Percentiles rank a stretch among this genome's conserved stretches.
phyloP scores from a whole-genome alignment of 23 tunicate species.

The Pegea sp. region DNA sequence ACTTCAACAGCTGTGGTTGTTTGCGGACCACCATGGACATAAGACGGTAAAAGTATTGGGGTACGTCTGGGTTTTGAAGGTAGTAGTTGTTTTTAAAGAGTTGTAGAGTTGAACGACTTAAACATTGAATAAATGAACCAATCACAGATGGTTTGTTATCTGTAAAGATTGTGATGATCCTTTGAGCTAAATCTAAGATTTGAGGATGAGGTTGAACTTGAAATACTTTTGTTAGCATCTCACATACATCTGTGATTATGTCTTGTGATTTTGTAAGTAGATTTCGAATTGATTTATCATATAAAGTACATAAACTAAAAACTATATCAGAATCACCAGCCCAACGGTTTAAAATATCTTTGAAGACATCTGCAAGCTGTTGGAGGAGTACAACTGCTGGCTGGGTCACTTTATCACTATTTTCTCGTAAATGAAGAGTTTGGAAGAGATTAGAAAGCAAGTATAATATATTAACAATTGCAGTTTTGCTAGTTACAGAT shows the following conservation, averaged over 20 bases:
- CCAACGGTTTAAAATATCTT: conserved; percentile 45
- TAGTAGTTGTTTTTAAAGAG: conserved; percentile 14
- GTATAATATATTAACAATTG: conserved; percentile 46
- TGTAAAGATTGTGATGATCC: conserved; percentile 37
- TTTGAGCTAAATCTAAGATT: conserved; percentile 57
- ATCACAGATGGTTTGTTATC: conserved; percentile 7
- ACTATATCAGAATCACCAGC: conserved; percentile 20
- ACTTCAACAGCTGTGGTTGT: conserved; percentile 6
- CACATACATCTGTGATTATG: conserved; percentile 24
- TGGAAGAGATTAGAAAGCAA: conserved; percentile 48
- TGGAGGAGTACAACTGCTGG: conserved; percentile 30
- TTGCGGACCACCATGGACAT: conserved; percentile 17
- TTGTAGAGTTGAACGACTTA: conserved; percentile 7
- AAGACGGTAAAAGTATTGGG: conserved; percentile 36
- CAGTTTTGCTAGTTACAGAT: conserved; percentile 48
- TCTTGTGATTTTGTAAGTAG: conserved; percentile 25
- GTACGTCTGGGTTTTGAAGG: conserved; percentile 40
- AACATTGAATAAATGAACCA: conserved; percentile 5
- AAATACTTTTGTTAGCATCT: conserved; percentile 36
- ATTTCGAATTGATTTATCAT: conserved; percentile 69
- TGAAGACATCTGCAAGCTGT: conserved; percentile 33
- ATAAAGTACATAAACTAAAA: conserved; percentile 33
- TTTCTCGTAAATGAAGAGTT: conserved; percentile 52
- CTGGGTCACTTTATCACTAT: conserved; percentile 22
- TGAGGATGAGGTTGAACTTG: conserved; percentile 36